Percentiles rank a stretch among this genome's conserved stretches.
phyloP scores from a whole-genome alignment of 2,888 invertebrate genomes.

The Eilema sororculum region DNA sequence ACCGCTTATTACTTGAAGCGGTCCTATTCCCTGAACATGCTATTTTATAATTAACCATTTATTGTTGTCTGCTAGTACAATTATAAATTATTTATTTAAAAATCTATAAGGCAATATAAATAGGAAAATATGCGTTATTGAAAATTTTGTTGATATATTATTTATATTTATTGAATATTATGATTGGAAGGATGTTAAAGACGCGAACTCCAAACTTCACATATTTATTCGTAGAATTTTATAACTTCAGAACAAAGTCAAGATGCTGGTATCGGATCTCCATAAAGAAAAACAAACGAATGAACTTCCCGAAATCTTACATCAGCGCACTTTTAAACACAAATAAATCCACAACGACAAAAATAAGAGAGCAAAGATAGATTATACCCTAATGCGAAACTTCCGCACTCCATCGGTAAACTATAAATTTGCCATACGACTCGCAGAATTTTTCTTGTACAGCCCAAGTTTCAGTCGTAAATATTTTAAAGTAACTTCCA shows the following conservation, averaged over 20 bases:
- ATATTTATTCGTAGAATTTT: slow-evolving; percentile 22
- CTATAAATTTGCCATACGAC: slow-evolving; percentile 77
- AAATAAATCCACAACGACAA: slow-evolving; percentile 64
- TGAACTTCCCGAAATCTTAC: slow-evolving; percentile 47
- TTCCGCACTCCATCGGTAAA: slow-evolving; percentile 73
- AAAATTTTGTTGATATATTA: not conserved
- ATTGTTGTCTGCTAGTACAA: slow-evolving; percentile 30
- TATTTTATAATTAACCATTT: slow-evolving; percentile 42
- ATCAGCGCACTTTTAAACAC: slow-evolving; percentile 65
- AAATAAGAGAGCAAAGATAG: slow-evolving; percentile 61
- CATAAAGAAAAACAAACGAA: slow-evolving; percentile 45
- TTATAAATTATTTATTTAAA: slow-evolving; percentile 6
- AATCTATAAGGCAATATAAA: not conserved
- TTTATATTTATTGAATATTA: not conserved
- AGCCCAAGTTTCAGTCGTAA: slow-evolving; percentile 79
- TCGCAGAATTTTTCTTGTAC: slow-evolving; percentile 73
- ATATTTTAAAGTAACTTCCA: slow-evolving; percentile 85
- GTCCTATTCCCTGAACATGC: slow-evolving; percentile 36
- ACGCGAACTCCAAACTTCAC: not conserved
- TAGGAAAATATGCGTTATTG: too few species aligned
- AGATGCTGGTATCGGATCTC: slow-evolving; percentile 30
- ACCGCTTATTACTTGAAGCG: slow-evolving; percentile 37
- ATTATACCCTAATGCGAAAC: slow-evolving; percentile 68
- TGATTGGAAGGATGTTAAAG: not conserved
- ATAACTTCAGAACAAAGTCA: slow-evolving; percentile 27